Evolutionary conservation across 2,888 invertebrate species (phyloP), one percentile per base, ranked within the genome.

Genomic region (Dorcus hopei): DNA sequence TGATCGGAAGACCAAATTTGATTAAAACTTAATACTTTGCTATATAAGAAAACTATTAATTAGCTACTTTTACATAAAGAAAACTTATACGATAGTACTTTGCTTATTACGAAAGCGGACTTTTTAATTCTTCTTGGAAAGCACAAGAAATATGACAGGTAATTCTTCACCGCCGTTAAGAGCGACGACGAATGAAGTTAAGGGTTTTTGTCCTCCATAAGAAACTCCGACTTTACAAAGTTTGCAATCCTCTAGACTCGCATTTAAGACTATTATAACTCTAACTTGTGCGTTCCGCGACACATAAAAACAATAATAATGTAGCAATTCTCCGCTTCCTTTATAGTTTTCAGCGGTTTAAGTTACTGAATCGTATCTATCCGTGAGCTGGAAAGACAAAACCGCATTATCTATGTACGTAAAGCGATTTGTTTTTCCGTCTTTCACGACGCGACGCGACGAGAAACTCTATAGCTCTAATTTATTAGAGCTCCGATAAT

Each of bases 241-340:
- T 57, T 47, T 45, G 40, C 50, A 57, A 39, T 57, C 41, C 40
- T 52, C 39, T 33, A 38, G 16, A 57, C 26, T 33, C 26, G 26
- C 57, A 57, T 57, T 33, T 57, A 47, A 51, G 50, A 48, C 52
- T 52, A 57, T 57, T 57, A 57, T 51, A n/a, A 45, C 51, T 50
- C 40, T 47, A 4, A 45, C 4, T 45, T 9, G 9, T 19, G 14
- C 45, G 26, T 49, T 41, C 52, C 50, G 38, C 26, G 49, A 40
- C 51, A 57, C 52, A 51, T 57, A 57, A 57, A 56, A 57, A 57
- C 52, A 57, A 57, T 57, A 57, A 57, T 52, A 52, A 47, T 51
- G 52, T 26, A 51, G 52, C 45, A 45, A 45, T 23, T 45, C 19
- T 45, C 45, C 45, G 14, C 9, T 45, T 19, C 23, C 45, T 45